Conservation (phyloP, 2,797 vertebrate species). For the Helicolenus hilgendorfi region DNA sequence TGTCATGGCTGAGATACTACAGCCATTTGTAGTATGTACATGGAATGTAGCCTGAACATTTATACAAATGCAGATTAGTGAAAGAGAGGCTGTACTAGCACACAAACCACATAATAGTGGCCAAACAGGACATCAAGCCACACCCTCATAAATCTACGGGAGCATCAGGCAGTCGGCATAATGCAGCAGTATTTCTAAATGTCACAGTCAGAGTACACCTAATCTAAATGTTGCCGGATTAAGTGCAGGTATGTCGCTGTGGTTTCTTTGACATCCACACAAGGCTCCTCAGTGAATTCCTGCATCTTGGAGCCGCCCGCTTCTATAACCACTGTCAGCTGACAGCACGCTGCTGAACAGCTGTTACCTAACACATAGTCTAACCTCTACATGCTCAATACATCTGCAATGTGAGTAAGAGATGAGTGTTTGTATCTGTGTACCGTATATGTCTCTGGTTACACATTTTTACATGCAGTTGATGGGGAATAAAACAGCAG, state of each 20-base stretch:
- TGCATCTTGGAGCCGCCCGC: neutral
- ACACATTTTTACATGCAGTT: neutral
- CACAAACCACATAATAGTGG: neutral
- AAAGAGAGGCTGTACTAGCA: neutral
- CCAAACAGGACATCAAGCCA: neutral
- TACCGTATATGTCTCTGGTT: neutral
- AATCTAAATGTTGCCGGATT: slow-evolving; percentile 2
- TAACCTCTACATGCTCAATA: slow-evolving; percentile 17
- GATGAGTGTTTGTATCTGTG: neutral
- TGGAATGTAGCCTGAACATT: neutral
- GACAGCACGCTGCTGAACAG: slow-evolving; percentile 31
- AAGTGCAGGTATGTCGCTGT: neutral
- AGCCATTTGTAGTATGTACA: neutral
- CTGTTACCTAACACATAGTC: slow-evolving; percentile 38
- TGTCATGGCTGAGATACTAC: neutral
- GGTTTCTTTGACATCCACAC: neutral
- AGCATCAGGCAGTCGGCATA: neutral
- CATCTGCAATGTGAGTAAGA: slow-evolving; percentile 9
- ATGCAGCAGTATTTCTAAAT: neutral
- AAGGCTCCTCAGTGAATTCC: slow-evolving; percentile 10
- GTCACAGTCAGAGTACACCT: neutral
- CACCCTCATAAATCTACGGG: neutral
- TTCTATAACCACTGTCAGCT: slow-evolving; percentile 32
- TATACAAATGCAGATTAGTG: neutral
- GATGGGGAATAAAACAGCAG: neutral